Percentiles rank a stretch among this genome's conserved stretches.
These are phyloP conservation scores for Ceratotherium simum DNA, from an alignment of 2,113 vertebrate genomes.

Conservation along the genomic window DNA sequence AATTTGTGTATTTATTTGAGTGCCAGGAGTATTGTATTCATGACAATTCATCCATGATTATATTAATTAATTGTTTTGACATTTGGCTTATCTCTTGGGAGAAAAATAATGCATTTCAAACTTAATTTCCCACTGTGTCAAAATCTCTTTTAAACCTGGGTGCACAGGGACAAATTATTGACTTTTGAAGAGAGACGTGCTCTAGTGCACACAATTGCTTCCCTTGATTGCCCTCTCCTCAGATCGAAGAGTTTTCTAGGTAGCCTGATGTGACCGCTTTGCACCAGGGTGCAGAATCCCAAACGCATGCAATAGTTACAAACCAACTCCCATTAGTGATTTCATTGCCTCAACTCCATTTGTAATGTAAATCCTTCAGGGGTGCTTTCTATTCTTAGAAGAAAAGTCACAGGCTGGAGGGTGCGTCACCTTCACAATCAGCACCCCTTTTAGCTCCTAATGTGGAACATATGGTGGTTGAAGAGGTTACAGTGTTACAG, in stretches of 20 bases:
- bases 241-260: not conserved
- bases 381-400: conserved; percentile 85
- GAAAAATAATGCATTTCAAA: conserved; percentile 62
- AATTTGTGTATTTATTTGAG: conserved; percentile 75
- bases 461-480: conserved; percentile 87
- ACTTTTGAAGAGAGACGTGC: conserved; percentile 47
- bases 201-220: not conserved
- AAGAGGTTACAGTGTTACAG: conserved; percentile 87
- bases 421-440: conserved; percentile 86
- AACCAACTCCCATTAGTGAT: conserved; percentile 77
- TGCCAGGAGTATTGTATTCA: not conserved
- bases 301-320: conserved; percentile 76
- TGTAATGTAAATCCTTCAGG: conserved; percentile 83
- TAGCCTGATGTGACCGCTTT: conserved; percentile 48
- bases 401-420: conserved; percentile 82
- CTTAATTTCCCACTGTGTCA: conserved; percentile 64
- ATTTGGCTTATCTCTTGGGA: conserved; percentile 49
- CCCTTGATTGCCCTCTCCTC: conserved; percentile 17
- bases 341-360: conserved; percentile 81
- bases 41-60: conserved; percentile 14
- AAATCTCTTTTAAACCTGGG: conserved; percentile 38
- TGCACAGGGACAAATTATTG: not conserved
- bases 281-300: conserved; percentile 23
- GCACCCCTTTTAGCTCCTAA: conserved; percentile 86
- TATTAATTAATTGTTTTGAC: conserved; percentile 69